Evolutionary conservation across 2,888 invertebrate genomes (phyloP).

Genomic region (Clanis bilineata): DNA sequence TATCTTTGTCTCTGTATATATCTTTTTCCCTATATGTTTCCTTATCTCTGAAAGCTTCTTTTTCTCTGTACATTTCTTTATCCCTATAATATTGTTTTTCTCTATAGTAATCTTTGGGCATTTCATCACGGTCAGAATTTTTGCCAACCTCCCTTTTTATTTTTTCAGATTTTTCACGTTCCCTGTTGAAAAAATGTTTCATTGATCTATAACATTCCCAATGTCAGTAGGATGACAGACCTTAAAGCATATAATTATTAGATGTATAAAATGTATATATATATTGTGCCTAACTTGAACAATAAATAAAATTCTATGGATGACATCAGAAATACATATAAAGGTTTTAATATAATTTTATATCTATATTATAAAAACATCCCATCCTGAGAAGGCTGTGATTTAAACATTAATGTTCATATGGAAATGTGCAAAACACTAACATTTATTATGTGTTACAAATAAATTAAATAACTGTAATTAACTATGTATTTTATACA

Average conservation of each 20-base stretch:
- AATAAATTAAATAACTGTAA: no score
- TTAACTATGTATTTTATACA: no score
- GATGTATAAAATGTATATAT: conserved; percentile 29
- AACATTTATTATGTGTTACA: no score
- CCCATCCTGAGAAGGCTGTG: no score
- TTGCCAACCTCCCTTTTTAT: conserved; percentile 64
- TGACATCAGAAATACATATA: no score
- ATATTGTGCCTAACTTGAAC: conserved; percentile 3
- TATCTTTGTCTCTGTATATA: conserved; percentile 55
- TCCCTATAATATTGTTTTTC: conserved; percentile 72
- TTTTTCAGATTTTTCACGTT: conserved; percentile 74
- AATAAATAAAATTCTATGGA: no score
- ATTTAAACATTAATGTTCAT: no score
- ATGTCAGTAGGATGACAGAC: conserved; percentile 52
- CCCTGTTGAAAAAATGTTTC: conserved; percentile 65
- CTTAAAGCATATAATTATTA: conserved; percentile 52
- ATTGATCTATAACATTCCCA: conserved; percentile 55
- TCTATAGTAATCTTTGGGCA: conserved; percentile 74
- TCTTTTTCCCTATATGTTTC: conserved; percentile 65
- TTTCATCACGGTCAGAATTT: conserved; percentile 67
- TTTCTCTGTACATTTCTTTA: conserved; percentile 65
- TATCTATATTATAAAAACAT: no score
- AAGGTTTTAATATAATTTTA: no score
- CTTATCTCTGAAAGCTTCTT: conserved; percentile 70
- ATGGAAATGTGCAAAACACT: no score